Percentiles rank a stretch among this genome's conserved stretches.
Evolutionary conservation across 2,113 vertebrate species (phyloP).

Genomic region (Himantopus leucocephalus): DNA sequence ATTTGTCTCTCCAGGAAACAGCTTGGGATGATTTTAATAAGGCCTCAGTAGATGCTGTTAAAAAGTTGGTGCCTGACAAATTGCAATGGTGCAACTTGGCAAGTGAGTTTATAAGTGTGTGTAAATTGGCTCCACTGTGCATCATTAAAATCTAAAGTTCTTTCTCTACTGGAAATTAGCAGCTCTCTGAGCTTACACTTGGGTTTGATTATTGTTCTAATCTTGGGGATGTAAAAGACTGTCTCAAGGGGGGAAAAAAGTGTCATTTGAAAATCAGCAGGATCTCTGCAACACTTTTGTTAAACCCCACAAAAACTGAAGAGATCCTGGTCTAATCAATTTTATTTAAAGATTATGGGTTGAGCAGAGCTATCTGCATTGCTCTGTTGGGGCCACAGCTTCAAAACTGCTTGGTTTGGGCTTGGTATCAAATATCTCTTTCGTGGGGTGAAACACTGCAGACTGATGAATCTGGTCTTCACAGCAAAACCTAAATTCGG

Average conservation of each 20-base stretch:
- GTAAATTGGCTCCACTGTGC: constrained; percentile 32
- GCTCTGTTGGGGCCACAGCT: background rate
- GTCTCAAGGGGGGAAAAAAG: background rate
- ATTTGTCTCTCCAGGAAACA: background rate
- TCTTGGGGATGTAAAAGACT: background rate
- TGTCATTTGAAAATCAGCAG: background rate
- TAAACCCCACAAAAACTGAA: background rate
- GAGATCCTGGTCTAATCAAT: background rate
- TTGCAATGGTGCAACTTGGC: background rate
- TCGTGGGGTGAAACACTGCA: background rate
- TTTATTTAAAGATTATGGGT: background rate
- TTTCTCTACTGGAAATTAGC: background rate
- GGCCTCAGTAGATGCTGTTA: constrained; percentile 31
- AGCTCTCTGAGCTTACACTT: background rate
- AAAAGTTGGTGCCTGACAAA: constrained; percentile 26
- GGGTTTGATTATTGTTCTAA: background rate
- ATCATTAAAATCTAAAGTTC: background rate
- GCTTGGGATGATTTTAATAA: background rate
- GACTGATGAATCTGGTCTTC: too few species aligned
- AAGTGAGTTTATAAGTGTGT: background rate
- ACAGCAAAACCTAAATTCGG: background rate
- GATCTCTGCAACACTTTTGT: background rate
- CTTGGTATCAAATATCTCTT: background rate
- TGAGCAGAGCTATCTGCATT: background rate
- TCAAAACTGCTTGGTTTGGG: background rate